Conservation (phyloP, 2,113 vertebrate species). For the Tauraco erythrolophus region DNA sequence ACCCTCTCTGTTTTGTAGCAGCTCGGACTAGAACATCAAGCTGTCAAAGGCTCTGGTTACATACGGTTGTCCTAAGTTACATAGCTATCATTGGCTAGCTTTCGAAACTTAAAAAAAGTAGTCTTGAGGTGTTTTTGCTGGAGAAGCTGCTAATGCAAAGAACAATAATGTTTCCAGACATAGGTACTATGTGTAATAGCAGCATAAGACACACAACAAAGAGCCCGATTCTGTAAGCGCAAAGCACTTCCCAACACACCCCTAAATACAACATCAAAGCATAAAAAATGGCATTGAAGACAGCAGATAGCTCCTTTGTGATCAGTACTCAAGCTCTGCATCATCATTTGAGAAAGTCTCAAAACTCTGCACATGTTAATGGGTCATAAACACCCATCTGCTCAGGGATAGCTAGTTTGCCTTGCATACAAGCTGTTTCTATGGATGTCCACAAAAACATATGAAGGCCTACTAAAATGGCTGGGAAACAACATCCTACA, state of each 20-base stretch:
- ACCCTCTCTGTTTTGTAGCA: background rate
- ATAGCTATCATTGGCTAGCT: background rate
- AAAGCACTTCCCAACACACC: background rate
- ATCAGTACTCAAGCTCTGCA: constrained; percentile 10
- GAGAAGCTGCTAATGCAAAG: background rate
- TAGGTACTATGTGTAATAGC: background rate
- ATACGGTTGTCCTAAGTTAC: background rate
- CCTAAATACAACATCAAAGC: background rate
- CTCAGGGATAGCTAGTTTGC: background rate
- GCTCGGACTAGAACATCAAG: background rate
- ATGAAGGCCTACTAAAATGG: background rate
- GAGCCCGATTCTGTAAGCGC: background rate
- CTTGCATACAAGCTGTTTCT: background rate
- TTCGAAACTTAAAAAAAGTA: background rate
- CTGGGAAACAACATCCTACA: background rate
- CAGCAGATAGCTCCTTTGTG: background rate
- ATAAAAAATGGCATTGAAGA: background rate
- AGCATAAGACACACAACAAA: background rate
- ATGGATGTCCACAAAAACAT: background rate
- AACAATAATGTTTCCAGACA: background rate
- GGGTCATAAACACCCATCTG: constrained; percentile 43
- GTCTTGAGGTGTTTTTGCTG: background rate
- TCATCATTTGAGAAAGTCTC: constrained; percentile 13
- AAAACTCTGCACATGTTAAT: constrained; percentile 25
- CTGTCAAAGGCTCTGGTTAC: background rate